Evolutionary conservation across 64 coral and sea anemone genomes (phyloP).

Genomic region (Montipora sp.): DNA sequence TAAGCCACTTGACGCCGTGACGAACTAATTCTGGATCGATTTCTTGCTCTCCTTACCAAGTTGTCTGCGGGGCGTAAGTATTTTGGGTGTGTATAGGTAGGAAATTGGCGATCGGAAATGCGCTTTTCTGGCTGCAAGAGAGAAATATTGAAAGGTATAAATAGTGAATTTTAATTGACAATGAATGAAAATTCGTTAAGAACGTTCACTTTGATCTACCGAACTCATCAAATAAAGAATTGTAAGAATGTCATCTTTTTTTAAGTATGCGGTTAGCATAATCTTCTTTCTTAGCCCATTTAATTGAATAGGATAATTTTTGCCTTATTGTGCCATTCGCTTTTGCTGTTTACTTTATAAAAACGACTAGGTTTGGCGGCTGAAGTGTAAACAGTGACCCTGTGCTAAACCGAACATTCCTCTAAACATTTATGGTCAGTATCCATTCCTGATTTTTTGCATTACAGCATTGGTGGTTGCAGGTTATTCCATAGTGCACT

Average conservation of each 20-base stretch:
- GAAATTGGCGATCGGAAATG: too few species aligned
- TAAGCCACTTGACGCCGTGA: constrained; percentile 13
- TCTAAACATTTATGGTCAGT: not conserved
- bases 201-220: constrained; percentile 14
- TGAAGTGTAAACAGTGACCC: not conserved
- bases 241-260: constrained; percentile 25
- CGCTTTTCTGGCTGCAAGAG: too few species aligned
- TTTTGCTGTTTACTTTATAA: not conserved
- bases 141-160: not conserved
- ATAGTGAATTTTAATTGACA: constrained; percentile 49
- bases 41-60: not conserved
- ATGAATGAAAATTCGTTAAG: constrained; percentile 15
- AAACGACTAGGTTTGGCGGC: not conserved
- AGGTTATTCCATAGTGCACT: not conserved
- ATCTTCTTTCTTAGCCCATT: constrained; percentile 8
- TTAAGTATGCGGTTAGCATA: not conserved
- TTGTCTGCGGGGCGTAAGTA: not conserved
- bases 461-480: not conserved
- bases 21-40: not conserved
- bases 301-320: constrained; percentile 1
- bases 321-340: not conserved
- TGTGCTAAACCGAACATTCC: not conserved
- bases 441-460: not conserved
- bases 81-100: not conserved
- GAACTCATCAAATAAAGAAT: not conserved